Evolutionary conservation across 2,113 vertebrate genomes (phyloP).

Genomic region (Lophura nycthemera): DNA sequence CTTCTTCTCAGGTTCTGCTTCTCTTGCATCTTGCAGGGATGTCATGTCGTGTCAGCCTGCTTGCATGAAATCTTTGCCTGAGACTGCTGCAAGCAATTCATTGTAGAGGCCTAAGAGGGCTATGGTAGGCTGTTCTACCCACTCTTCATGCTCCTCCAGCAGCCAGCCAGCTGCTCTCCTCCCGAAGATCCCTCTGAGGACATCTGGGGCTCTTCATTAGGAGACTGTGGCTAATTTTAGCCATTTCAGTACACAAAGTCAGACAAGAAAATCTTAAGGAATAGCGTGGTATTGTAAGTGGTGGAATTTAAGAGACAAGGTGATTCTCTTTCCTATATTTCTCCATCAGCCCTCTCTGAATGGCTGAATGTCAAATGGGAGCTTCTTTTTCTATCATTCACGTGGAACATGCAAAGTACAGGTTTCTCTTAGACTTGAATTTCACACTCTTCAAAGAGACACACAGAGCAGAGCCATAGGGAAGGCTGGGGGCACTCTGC

Average conservation of each 20-base stretch:
- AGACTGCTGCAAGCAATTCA: background rate
- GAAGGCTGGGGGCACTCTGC: background rate
- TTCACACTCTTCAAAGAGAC: background rate
- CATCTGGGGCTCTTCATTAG: background rate
- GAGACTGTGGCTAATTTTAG: background rate
- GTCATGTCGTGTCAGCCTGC: background rate
- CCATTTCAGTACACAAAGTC: background rate
- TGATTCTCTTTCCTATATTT: background rate
- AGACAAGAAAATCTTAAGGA: background rate
- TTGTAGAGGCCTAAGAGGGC: background rate
- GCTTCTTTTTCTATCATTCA: background rate
- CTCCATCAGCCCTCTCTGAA: background rate
- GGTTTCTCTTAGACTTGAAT: background rate
- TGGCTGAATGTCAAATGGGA: background rate
- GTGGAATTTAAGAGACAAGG: background rate
- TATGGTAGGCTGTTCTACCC: background rate
- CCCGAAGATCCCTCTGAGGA: background rate
- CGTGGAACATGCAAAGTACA: background rate
- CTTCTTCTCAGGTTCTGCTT: background rate
- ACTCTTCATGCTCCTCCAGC: background rate
- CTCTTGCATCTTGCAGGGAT: background rate
- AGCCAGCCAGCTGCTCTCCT: background rate
- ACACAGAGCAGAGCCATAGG: rapidly evolving
- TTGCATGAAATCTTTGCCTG: background rate
- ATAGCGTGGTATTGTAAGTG: too few relatives aligned